These are phyloP conservation scores for Leptodon cayanensis DNA, from an alignment of 2,797 vertebrate genomes.

Conservation along the genomic window DNA sequence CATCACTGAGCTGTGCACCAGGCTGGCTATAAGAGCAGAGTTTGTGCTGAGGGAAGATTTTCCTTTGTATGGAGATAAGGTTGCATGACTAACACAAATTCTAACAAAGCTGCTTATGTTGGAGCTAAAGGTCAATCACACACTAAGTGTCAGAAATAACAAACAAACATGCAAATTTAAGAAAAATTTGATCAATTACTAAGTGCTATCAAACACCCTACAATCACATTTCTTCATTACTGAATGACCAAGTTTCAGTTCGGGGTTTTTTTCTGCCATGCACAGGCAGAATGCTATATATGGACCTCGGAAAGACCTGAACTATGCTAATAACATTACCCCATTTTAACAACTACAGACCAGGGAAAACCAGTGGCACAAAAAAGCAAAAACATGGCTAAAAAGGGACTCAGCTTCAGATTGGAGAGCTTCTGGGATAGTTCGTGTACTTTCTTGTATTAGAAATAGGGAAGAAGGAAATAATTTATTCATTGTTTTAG, in stretches of 20 bases:
- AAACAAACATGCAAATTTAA: neutral
- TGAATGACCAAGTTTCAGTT: neutral
- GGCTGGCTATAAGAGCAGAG: neutral
- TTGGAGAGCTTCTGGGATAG: neutral
- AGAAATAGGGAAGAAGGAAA: neutral
- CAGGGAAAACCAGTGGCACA: neutral
- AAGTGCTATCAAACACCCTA: neutral
- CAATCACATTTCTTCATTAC: neutral
- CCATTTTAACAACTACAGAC: neutral
- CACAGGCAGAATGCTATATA: neutral
- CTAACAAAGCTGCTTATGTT: neutral
- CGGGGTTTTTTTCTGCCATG: neutral
- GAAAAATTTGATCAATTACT: neutral
- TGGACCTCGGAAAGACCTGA: neutral
- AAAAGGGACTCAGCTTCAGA: neutral
- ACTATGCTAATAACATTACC: neutral
- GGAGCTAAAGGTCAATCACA: neutral
- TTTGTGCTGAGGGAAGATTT: neutral
- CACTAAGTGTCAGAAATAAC: neutral
- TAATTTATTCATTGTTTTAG: neutral
- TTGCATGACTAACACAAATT: neutral
- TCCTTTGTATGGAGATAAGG: neutral
- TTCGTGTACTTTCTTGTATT: neutral
- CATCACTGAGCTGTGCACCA: fast-evolving
- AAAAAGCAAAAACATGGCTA: neutral